Conservation (phyloP, 2,888 invertebrate genomes). For the Cryptus viduatorius region DNA sequence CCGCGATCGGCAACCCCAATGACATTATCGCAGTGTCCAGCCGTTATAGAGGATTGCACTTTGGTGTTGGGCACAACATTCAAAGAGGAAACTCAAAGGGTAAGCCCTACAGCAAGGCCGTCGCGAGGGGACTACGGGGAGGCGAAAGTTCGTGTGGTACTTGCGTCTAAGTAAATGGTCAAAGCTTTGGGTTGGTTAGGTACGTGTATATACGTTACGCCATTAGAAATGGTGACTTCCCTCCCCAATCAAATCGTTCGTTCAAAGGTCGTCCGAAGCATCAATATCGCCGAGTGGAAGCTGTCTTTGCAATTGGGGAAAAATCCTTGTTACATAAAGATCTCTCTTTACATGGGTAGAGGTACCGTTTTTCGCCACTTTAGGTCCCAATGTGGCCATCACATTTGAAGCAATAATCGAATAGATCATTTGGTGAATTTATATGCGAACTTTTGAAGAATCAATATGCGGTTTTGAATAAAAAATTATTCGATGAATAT, state of each 20-base stretch:
- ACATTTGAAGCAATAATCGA: too few species aligned
- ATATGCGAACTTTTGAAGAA: too few species aligned
- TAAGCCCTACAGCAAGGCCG: neutral
- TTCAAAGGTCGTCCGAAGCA: neutral
- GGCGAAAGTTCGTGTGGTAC: constrained; percentile 28
- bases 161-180: constrained; percentile 26
- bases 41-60: constrained; percentile 41
- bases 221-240: neutral
- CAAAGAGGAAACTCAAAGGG: constrained; percentile 53
- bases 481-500: too few species aligned
- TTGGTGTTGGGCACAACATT: constrained; percentile 38
- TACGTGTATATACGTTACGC: neutral
- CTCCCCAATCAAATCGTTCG: neutral
- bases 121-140: neutral
- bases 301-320: too few species aligned
- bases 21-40: constrained; percentile 44
- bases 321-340: too few species aligned
- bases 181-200: neutral
- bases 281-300: neutral
- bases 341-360: too few species aligned
- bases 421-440: too few species aligned
- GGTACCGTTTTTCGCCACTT: too few species aligned
- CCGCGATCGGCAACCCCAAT: constrained; percentile 17
- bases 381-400: too few species aligned
- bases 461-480: too few species aligned